These are phyloP conservation scores for Antennarius maculatus DNA, from an alignment of 2,797 vertebrate genomes.

Conservation along the genomic window DNA sequence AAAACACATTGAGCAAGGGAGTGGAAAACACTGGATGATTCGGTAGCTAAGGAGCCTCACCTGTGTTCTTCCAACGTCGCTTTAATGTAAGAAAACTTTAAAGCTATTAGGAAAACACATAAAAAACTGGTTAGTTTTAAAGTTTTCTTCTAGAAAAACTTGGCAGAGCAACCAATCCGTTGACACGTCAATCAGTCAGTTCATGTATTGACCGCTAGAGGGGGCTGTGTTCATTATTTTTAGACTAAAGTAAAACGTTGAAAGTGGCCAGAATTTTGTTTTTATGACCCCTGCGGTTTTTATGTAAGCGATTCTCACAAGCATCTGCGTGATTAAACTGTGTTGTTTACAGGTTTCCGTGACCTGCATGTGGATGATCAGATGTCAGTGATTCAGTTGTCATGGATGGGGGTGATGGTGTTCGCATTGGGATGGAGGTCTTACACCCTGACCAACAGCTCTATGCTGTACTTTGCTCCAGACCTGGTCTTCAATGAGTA, in stretches of 20 bases:
- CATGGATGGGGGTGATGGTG: conserved; percentile 97
- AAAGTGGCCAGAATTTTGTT: conserved; percentile 3
- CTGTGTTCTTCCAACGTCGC: background rate
- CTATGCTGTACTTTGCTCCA: conserved; percentile 95
- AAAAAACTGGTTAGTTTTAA: background rate
- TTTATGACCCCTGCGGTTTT: background rate
- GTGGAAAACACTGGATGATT: background rate
- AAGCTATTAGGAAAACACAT: background rate
- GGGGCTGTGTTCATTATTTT: conserved; percentile 53
- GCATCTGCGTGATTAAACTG: background rate
- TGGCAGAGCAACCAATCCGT: background rate
- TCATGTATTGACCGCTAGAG: conserved; percentile 66
- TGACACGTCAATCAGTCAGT: conserved; percentile 6
- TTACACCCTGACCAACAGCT: conserved; percentile 91
- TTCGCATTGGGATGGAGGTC: conserved; percentile 95
- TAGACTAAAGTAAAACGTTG: background rate
- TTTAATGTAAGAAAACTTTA: background rate
- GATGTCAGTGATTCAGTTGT: conserved; percentile 95
- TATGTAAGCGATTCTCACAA: background rate
- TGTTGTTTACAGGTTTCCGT: conserved; percentile 84
- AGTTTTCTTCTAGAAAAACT: background rate
- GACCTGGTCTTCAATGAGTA: conserved; percentile 98
- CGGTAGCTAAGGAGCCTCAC: background rate
- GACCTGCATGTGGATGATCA: conserved; percentile 94
- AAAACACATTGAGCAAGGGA: conserved; percentile 1